These are phyloP conservation scores for Tragulus kanchil DNA, from an alignment of 2,113 vertebrate genomes.

Conservation along the genomic window DNA sequence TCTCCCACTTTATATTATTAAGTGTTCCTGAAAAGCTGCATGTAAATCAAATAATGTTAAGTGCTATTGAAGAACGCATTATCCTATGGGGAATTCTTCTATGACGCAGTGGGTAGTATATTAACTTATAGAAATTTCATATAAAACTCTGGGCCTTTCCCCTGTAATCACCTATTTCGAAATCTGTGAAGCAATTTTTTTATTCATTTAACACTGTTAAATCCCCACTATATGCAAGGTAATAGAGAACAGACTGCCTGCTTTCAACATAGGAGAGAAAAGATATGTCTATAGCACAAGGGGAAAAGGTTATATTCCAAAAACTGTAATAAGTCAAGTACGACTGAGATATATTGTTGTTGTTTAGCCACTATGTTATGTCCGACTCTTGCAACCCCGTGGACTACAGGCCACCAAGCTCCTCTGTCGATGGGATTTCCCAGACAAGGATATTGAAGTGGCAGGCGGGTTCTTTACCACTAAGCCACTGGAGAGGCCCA, in stretches of 20 bases:
- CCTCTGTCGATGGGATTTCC: neutral
- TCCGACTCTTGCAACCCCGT: accelerated
- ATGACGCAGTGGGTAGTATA: neutral
- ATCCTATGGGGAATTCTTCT: neutral
- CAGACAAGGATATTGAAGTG: neutral
- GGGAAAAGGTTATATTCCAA: neutral
- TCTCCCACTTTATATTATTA: neutral
- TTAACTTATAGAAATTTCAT: neutral
- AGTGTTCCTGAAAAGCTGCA: slow-evolving; percentile 43
- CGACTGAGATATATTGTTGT: neutral
- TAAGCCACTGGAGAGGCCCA: neutral
- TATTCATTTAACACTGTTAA: neutral
- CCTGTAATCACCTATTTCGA: neutral
- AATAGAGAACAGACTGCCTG: neutral
- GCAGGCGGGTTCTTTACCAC: neutral
- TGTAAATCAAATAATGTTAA: slow-evolving; percentile 42
- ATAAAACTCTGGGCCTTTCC: slow-evolving; percentile 29
- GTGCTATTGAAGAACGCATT: neutral
- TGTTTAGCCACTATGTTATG: neutral
- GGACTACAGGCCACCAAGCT: neutral
- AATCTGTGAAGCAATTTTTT: neutral
- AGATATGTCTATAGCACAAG: neutral
- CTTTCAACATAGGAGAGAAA: neutral
- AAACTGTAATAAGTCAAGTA: neutral
- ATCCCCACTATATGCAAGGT: neutral